Evolutionary conservation across 1,140 invertebrate species (phyloP).

Genomic region (Listronotus bonariensis): DNA sequence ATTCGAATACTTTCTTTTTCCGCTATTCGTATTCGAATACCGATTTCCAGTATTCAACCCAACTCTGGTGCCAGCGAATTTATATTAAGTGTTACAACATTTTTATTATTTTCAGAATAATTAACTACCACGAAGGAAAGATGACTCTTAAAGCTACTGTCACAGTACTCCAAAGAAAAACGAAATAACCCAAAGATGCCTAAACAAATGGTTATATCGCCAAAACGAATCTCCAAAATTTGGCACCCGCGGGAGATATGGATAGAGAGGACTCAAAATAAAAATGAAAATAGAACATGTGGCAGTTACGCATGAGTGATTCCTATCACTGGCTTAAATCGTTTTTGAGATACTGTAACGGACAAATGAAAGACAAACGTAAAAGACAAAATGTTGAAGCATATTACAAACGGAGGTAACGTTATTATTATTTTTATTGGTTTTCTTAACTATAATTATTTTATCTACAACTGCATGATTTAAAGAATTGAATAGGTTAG

Average conservation of each 20-base stretch:
- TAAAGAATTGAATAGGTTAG: too few species aligned
- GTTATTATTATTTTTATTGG: background rate
- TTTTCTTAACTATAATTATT: too few species aligned
- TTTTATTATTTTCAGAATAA: slow-evolving; percentile 9
- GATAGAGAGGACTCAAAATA: slow-evolving; percentile 10
- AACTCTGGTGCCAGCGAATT: too few species aligned
- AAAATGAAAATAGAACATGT: slow-evolving; percentile 44
- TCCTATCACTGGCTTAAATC: slow-evolving; percentile 42
- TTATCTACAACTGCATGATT: too few species aligned
- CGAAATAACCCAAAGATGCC: too few species aligned
- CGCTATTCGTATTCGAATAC: too few species aligned
- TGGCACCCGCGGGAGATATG: background rate
- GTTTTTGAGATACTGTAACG: slow-evolving; percentile 16
- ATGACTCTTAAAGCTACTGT: background rate
- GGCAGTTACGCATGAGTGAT: slow-evolving; percentile 42
- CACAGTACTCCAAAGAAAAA: too few species aligned
- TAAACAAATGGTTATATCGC: too few species aligned
- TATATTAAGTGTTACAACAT: background rate
- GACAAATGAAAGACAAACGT: slow-evolving; percentile 41
- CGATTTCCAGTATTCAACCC: too few species aligned
- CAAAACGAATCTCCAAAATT: too few species aligned
- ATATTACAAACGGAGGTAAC: slow-evolving; percentile 52
- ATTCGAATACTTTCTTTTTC: too few species aligned
- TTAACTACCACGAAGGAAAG: background rate
- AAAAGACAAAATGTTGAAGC: slow-evolving; percentile 51